These are phyloP conservation scores for Ispidina lecontei DNA, from an alignment of 2,797 vertebrate species.

Conservation along the genomic window DNA sequence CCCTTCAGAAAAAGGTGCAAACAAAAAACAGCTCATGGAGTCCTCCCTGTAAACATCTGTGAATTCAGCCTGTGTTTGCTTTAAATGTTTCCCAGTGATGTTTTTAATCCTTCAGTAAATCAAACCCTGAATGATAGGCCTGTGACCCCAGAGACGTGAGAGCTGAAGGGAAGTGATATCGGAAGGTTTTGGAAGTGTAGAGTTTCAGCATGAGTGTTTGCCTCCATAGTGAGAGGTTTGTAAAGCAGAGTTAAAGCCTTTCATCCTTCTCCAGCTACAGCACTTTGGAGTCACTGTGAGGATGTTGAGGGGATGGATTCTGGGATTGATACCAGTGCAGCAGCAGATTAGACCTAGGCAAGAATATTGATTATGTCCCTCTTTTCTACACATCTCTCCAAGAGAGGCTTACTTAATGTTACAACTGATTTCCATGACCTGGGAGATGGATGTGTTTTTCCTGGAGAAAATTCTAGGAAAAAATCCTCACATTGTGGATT, in stretches of 20 bases:
- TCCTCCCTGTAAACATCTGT: not conserved
- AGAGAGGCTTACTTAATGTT: not conserved
- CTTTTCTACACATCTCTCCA: not conserved
- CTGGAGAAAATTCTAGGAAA: not conserved
- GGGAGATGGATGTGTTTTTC: not conserved
- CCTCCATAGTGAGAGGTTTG: not conserved
- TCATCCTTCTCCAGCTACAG: not conserved
- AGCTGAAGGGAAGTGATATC: not conserved
- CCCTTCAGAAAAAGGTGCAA: not conserved
- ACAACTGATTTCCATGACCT: not conserved
- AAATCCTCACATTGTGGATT: not conserved
- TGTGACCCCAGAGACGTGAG: not conserved
- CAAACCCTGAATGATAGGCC: not conserved
- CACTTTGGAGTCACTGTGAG: not conserved
- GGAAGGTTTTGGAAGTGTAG: not conserved
- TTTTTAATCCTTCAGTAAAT: not conserved
- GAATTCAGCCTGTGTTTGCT: not conserved
- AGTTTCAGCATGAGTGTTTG: not conserved
- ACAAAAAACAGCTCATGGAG: not conserved
- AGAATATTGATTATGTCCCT: not conserved
- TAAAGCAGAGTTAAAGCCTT: not conserved
- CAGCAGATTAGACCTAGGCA: not conserved
- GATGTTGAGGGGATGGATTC: not conserved
- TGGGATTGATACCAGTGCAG: not conserved
- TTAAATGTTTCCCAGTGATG: not conserved